Conservation (phyloP, 2,888 invertebrate genomes). For the Eupithecia inturbata region DNA sequence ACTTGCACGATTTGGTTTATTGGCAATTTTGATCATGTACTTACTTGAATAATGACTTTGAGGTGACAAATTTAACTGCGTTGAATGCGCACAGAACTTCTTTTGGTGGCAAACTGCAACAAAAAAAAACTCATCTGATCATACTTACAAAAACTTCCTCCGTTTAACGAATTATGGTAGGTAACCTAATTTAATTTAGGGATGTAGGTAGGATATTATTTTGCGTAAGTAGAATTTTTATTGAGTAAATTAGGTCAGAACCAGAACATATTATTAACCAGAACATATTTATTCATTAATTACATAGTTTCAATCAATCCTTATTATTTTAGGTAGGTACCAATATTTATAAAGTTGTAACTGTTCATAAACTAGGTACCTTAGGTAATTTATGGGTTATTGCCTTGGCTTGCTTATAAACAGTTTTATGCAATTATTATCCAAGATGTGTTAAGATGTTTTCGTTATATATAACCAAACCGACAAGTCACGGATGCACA, state of each 20-base stretch:
- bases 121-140: constrained; percentile 46
- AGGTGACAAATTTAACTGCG: constrained; percentile 59
- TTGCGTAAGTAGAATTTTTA: not conserved
- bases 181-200: not conserved
- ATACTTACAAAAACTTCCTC: not conserved
- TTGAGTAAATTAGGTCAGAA: not conserved
- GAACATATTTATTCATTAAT: not conserved
- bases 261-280: not conserved
- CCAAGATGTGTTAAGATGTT: not conserved
- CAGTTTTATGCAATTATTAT: not conserved
- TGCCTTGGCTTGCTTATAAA: too few species aligned
- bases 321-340: not conserved
- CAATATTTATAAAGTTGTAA: not conserved
- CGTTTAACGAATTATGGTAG: not conserved
- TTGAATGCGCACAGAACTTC: constrained; percentile 65
- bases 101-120: constrained; percentile 65
- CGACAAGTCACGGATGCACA: not conserved
- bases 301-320: not conserved
- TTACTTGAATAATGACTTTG: constrained; percentile 56
- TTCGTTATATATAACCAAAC: not conserved
- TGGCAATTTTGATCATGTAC: constrained; percentile 86
- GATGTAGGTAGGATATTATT: not conserved
- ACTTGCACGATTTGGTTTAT: constrained; percentile 90
- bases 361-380: not conserved
- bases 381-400: too few species aligned